These are phyloP conservation scores for Podarcis lilfordi DNA, from an alignment of 2,797 vertebrate species.

Conservation along the genomic window DNA sequence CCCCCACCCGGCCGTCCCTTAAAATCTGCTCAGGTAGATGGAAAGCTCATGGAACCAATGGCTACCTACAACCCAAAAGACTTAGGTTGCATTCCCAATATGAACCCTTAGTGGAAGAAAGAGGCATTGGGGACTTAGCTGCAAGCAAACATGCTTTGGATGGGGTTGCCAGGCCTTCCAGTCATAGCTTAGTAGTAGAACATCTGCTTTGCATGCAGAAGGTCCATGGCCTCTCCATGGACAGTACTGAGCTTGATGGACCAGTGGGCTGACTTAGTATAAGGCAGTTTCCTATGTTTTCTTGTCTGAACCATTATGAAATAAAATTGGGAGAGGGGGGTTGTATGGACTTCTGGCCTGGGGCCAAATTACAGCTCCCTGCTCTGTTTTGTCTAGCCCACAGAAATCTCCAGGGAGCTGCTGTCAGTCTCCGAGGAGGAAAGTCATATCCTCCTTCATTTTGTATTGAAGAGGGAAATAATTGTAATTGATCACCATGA, in stretches of 20 bases:
- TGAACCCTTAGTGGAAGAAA: background rate
- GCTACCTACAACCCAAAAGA: background rate
- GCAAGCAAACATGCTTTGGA: background rate
- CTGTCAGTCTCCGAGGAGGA: background rate
- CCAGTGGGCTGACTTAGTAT: background rate
- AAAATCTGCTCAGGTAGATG: slow-evolving; percentile 11
- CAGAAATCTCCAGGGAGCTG: background rate
- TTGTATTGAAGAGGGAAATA: too few species aligned
- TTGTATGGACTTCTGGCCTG: background rate
- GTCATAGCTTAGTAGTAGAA: too few species aligned
- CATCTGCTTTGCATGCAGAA: too few species aligned
- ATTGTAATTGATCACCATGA: too few species aligned
- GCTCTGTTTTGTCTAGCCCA: background rate
- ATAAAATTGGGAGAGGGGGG: background rate
- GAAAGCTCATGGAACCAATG: background rate
- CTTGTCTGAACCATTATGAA: background rate
- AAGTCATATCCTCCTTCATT: too few species aligned
- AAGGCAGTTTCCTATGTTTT: background rate
- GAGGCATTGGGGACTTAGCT: background rate
- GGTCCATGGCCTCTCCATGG: background rate
- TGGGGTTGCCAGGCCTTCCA: background rate
- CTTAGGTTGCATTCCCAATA: background rate
- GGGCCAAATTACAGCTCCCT: background rate
- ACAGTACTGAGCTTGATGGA: background rate
- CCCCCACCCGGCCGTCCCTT: too few species aligned